Percentiles rank a stretch among this genome's conserved stretches.
Conservation (phyloP, 2,888 invertebrate species). For the Melipona beecheii region DNA sequence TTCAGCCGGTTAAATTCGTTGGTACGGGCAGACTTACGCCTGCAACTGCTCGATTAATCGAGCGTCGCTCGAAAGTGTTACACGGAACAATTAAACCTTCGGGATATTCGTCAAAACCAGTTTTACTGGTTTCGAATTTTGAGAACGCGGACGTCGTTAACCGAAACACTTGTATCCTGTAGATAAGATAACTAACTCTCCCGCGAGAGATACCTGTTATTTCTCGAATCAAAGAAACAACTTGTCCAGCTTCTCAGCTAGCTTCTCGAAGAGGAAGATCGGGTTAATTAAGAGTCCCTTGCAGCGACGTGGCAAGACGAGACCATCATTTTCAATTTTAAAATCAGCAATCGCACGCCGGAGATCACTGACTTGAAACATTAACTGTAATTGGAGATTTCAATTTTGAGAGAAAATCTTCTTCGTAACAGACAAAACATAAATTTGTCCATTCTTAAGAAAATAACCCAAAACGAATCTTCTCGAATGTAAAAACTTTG, state of each 20-base stretch:
- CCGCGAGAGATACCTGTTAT: not conserved
- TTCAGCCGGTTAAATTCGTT: not conserved
- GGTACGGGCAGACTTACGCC: not conserved
- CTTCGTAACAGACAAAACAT: not conserved
- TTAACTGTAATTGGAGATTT: not conserved
- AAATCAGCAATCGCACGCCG: not conserved
- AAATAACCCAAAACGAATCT: not conserved
- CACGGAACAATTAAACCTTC: conserved; percentile 10
- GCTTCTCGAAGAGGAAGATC: not conserved
- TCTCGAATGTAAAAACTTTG: not conserved
- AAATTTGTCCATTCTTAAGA: not conserved
- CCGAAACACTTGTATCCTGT: not conserved
- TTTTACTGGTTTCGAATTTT: conserved; percentile 15
- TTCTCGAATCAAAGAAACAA: not conserved
- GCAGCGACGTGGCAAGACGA: not conserved
- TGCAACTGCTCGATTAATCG: not conserved
- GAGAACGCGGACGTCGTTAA: not conserved
- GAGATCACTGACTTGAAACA: not conserved
- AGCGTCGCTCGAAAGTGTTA: not conserved
- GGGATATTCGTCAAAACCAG: conserved; percentile 7
- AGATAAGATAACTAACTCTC: not conserved
- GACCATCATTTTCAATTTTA: not conserved
- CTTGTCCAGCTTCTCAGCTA: not conserved
- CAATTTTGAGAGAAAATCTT: not conserved
- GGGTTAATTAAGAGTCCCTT: not conserved